Evolutionary conservation across 2,797 vertebrate genomes (phyloP), one percentile per base, ranked within the genome.

Genomic region (Arctocebus calabarensis): DNA sequence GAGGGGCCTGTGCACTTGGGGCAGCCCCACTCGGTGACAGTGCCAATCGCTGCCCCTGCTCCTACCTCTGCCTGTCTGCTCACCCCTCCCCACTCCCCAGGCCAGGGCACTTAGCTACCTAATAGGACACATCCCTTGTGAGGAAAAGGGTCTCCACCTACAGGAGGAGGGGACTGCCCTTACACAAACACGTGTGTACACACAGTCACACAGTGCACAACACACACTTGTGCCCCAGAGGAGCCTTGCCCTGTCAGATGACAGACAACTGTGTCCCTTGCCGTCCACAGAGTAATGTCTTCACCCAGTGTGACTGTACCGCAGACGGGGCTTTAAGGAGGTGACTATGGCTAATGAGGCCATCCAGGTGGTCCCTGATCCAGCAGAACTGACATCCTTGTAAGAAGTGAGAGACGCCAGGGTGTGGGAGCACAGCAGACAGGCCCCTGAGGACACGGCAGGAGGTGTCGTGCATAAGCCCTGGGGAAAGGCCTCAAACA

Each of bases 341-440:
- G 43, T 10, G 23, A 57, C 14, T 23, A 8, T 7, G 61, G 61
- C 61, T 25, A 29, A n/a, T 11, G 61, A 32, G 73, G 81, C 32
- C 11, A 12, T 75, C n/a, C 0, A 52, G 17, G 11, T 55, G 32
- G 9, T 10, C 3, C 14, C 20, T 32, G 32, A 40, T 29, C 12
- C 23, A 20, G 2, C 2, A 5, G 3, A 3, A 16, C 32, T 20
- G 61, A 19, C 55, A 11, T 10, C 43, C 40, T 3, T 40, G 7
- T 3, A 45, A 57, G 34, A 3, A 11, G 43, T 55, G 23, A 34
- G 48, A 3, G 8, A 68, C 2, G 3, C 19, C 0, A 3, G 48
- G 11, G 25, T 0, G 14, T 43, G 88, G 0, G 5, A 3, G 8
- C 37, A 13, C 84, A 55, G 75, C 57, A 34, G 32, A 52, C 27